Evolutionary conservation across 1,140 invertebrate species (phyloP).

Genomic region (Panagrolaimus sp.): DNA sequence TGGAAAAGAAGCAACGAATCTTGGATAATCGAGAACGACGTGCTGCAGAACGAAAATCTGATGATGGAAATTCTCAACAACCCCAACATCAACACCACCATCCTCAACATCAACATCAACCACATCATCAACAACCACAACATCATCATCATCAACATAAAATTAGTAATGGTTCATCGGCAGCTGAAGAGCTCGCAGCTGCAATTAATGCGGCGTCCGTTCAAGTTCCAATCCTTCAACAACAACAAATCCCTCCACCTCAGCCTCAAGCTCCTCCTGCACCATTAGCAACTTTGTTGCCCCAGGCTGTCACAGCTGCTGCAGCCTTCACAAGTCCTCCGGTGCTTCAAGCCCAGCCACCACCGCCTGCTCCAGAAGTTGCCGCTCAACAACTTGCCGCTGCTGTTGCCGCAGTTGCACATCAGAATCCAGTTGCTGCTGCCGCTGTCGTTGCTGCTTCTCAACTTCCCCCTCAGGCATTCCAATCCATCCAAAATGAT

Average conservation of each 20-base stretch:
- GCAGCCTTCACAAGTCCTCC: background rate
- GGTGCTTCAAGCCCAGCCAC: background rate
- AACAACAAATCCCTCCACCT: conserved; percentile 7
- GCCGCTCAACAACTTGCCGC: conserved; percentile 1
- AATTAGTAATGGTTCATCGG: background rate
- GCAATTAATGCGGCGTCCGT: conserved; percentile 31
- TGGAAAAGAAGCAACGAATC: conserved; percentile 81
- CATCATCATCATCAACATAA: conserved; percentile 17
- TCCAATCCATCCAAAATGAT: background rate
- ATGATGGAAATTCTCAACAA: conserved; percentile 55
- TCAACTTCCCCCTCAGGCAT: background rate
- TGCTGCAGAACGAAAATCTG: conserved; percentile 63
- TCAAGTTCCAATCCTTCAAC: conserved; percentile 38
- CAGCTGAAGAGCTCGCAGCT: conserved; percentile 20
- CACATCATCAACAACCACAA: background rate
- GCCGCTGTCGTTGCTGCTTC: conserved; percentile 1
- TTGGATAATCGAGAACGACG: conserved; percentile 74
- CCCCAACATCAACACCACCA: conserved; percentile 2
- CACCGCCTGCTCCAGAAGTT: background rate
- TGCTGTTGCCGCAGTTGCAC: conserved; percentile 2
- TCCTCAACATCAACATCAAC: conserved; percentile 6
- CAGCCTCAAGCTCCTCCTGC: conserved; percentile 35
- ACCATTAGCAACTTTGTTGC: background rate
- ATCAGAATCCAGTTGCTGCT: background rate
- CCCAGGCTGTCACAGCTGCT: conserved; percentile 23